These are phyloP conservation scores for Carassius gibelio DNA, from an alignment of 2,113 vertebrate species.

Conservation along the genomic window DNA sequence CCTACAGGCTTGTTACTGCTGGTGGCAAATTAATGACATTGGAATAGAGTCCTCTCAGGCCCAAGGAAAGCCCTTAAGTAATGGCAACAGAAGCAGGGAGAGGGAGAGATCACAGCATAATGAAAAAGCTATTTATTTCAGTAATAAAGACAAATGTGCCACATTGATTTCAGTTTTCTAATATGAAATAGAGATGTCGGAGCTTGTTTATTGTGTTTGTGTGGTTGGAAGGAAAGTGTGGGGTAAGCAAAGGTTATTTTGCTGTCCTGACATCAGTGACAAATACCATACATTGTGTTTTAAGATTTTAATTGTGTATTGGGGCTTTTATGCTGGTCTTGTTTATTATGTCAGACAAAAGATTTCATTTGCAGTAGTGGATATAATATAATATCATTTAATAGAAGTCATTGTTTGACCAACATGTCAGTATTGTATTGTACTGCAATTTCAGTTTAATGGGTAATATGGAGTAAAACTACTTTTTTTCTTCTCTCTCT, in stretches of 20 bases:
- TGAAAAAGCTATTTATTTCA: constrained; percentile 59
- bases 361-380: no score
- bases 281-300: background rate
- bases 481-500: no score
- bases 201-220: constrained; percentile 44
- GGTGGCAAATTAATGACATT: constrained; percentile 82
- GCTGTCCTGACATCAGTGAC: constrained; percentile 25
- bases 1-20: constrained; percentile 79
- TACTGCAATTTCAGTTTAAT: no score
- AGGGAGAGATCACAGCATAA: constrained; percentile 53
- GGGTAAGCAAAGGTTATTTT: constrained; percentile 32
- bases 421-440: no score
- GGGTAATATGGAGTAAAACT: no score
- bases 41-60: constrained; percentile 54
- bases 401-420: no score
- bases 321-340: no score
- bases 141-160: constrained; percentile 61
- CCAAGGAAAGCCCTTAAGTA: constrained; percentile 53
- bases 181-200: constrained; percentile 55
- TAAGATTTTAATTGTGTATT: no score
- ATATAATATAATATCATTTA: background rate
- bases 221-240: constrained; percentile 32
- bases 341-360: no score
- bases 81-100: constrained; percentile 51
- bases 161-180: constrained; percentile 56